phyloP scores from a whole-genome alignment of 2,113 vertebrate genomes.

The Blennius ocellaris region DNA sequence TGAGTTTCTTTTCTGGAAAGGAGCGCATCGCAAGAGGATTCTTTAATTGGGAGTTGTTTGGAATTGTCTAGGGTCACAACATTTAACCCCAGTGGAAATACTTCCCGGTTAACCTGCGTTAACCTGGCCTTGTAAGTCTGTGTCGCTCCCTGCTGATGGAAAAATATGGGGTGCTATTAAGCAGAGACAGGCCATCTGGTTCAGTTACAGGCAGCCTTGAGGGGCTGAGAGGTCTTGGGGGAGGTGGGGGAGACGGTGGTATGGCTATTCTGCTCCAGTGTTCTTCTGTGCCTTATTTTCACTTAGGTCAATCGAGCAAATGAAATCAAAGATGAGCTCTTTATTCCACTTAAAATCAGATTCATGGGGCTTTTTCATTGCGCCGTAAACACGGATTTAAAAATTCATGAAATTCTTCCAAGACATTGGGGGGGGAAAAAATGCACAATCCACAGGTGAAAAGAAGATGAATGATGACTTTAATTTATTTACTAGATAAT shows the following conservation, averaged over 20 bases:
- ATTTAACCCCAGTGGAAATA: conserved; percentile 57
- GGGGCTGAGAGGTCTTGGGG: conserved; percentile 15
- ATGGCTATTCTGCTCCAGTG: conserved; percentile 24
- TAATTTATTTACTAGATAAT: too few species aligned
- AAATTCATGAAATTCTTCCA: conserved; percentile 26
- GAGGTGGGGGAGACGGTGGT: background rate
- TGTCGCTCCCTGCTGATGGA: conserved; percentile 32
- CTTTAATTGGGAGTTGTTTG: conserved; percentile 47
- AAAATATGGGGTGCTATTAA: conserved; percentile 44
- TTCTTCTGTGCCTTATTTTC: background rate
- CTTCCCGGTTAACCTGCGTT: conserved; percentile 50
- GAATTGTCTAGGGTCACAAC: conserved; percentile 39
- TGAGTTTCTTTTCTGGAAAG: conserved; percentile 4
- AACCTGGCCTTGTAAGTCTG: conserved; percentile 45
- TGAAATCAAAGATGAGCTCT: conserved; percentile 2
- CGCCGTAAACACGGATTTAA: conserved; percentile 31
- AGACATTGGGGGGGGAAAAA: conserved; percentile 2
- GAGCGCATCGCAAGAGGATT: conserved; percentile 32
- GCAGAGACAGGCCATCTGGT: conserved; percentile 49
- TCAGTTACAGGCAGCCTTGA: conserved; percentile 37
- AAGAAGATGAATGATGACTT: conserved; percentile 11
- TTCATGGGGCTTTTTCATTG: background rate
- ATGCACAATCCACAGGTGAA: background rate
- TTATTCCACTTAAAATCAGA: conserved; percentile 5
- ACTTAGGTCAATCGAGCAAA: conserved; percentile 27